A percentile compares a stretch with the other conserved stretches of the same genome.
Evolutionary conservation across 2,797 vertebrate genomes (phyloP).

Genomic region (Chlorospingus flavigularis): DNA sequence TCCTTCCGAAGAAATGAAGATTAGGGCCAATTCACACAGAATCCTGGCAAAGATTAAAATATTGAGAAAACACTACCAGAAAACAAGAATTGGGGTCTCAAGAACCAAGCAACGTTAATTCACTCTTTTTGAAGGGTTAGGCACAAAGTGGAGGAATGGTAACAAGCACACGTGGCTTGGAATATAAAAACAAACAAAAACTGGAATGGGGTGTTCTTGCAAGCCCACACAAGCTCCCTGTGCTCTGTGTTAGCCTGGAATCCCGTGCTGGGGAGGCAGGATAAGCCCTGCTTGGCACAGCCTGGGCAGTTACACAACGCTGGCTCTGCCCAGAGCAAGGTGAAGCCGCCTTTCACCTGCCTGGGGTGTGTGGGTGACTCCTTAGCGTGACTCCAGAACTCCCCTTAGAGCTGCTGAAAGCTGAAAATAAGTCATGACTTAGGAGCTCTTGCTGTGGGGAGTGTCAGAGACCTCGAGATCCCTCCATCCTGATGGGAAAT

Average conservation of each 20-base stretch:
- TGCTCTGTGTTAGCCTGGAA: not conserved
- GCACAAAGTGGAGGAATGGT: not conserved
- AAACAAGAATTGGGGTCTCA: not conserved
- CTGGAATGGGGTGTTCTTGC: not conserved
- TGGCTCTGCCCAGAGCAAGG: not conserved
- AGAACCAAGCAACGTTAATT: accelerated
- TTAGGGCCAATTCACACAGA: not conserved
- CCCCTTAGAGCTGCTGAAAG: not conserved
- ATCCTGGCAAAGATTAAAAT: not conserved
- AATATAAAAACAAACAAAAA: not conserved
- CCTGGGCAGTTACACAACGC: not conserved
- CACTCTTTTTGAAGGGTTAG: not conserved
- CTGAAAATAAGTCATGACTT: not conserved
- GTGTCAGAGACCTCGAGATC: accelerated
- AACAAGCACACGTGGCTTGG: not conserved
- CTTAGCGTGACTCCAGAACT: not conserved
- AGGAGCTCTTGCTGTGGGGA: not conserved
- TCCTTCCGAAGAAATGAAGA: not conserved
- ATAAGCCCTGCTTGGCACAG: not conserved
- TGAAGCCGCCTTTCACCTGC: not conserved
- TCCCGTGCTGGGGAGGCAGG: not conserved
- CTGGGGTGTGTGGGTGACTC: not conserved
- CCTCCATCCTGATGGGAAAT: not conserved
- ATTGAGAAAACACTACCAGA: not conserved
- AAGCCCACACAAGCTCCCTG: not conserved